Base-by-base conservation (phyloP, 2,888 invertebrate species). In the Ferdinandea cuprea region DNA sequence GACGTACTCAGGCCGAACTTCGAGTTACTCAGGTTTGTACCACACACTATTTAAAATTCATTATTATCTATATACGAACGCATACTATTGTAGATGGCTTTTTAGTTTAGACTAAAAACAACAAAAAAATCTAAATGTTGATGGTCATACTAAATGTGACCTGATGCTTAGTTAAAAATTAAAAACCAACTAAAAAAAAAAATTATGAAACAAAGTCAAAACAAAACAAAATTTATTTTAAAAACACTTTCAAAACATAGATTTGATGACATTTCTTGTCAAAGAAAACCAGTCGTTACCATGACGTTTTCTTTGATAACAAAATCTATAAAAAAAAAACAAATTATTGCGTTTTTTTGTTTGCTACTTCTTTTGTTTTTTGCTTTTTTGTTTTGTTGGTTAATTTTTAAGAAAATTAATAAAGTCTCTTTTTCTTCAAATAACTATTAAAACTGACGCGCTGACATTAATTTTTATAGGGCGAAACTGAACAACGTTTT, bases 1-100 rank as follows among this genome's bases (percentile, higher is more conserved):
- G 98, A 88, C 93, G 97, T 85, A 96, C 96, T 65, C 96, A 96
- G 88, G 97, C 98, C 7, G 98, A 98, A 90, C 92, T 98, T 73
- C 93, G 98, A 89, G 97, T 97, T 48, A 97, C 97, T 69, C 97
- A 97, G 90, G 95, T 91, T 89, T 85, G 86, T 76, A 83, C 61
- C 72, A 4, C 32, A 21, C 15, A 25, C 11, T 1, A n/a, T 11
- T 3, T 11, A 28, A 56, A 17, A 32, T 37, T 48, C 58, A 3
- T 28, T 58, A 58, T 15, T 66, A 72, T 65, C 66, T 25, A 25
- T 25, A 25, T 25, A 25, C 5, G 25, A 3, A 5, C 25, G 25
- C 25, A 77, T 40, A 72, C 78, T 66, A 83, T 77, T 15, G 72
- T 83, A 78, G 78, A 54, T 72, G 40, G 83, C 78, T 78, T 83